Evolutionary conservation across 2,113 vertebrate species (phyloP).

Genomic region (Limanda limanda): DNA sequence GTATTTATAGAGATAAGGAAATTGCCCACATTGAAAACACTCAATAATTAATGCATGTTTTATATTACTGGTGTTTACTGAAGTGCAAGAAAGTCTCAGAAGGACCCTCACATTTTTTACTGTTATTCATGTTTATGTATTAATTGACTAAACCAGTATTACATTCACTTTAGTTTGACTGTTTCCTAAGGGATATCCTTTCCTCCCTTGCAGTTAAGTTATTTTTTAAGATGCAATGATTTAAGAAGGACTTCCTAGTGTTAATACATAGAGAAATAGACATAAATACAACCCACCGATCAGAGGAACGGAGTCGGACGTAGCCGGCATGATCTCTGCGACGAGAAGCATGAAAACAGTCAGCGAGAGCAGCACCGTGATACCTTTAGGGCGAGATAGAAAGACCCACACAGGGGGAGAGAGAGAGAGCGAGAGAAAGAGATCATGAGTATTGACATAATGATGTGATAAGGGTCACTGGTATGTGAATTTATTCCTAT

Average conservation of each 20-base stretch:
- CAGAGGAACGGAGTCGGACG: constrained; percentile 90
- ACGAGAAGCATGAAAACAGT: constrained; percentile 92
- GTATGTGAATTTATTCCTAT: constrained; percentile 51
- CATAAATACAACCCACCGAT: constrained; percentile 82
- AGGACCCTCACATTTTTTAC: background rate
- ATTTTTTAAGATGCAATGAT: background rate
- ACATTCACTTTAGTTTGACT: background rate
- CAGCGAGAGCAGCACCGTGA: constrained; percentile 89
- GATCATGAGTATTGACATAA: constrained; percentile 40
- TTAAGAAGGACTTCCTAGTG: background rate
- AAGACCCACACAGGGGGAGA: background rate
- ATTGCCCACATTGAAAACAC: background rate
- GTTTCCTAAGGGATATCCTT: background rate
- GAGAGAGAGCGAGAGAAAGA: constrained; percentile 12
- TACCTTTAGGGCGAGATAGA: constrained; percentile 78
- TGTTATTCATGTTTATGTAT: background rate
- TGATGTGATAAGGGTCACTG: constrained; percentile 46
- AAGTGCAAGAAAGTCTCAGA: background rate
- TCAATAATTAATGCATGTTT: constrained; percentile 27
- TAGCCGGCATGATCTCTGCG: constrained; percentile 92
- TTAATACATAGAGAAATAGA: constrained; percentile 4
- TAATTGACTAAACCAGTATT: constrained; percentile 6
- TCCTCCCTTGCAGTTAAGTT: too few relatives aligned
- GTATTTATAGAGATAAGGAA: background rate
- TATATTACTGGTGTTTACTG: constrained; percentile 20